A percentile compares a stretch with the other conserved stretches of the same genome.
Conservation (phyloP, 2,888 invertebrate species). For the Priocnemis perturbator region DNA sequence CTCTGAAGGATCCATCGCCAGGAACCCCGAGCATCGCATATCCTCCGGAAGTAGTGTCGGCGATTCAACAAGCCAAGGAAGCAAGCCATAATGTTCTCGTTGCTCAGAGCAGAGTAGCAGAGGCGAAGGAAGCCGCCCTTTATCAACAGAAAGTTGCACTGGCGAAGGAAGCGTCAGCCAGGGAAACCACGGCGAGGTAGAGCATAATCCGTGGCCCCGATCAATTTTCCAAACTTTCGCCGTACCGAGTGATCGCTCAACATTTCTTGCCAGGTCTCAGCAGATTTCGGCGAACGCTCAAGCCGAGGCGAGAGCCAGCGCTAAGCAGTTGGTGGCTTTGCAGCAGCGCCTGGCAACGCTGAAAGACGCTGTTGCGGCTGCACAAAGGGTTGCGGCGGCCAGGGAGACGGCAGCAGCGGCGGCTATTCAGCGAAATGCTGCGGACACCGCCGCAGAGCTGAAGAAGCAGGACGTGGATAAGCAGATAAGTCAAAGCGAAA, state of each 20-base stretch:
- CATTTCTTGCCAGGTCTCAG: conserved; percentile 58
- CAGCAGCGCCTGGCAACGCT: conserved; percentile 84
- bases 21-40: conserved; percentile 74
- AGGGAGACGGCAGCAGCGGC: conserved; percentile 85
- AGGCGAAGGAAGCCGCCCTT: conserved; percentile 84
- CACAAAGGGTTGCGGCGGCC: conserved; percentile 84
- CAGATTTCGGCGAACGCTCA: conserved; percentile 69
- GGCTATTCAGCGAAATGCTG: conserved; percentile 83
- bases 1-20: conserved; percentile 60
- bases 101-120: conserved; percentile 85
- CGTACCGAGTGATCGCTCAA: neutral
- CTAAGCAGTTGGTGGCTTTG: conserved; percentile 79
- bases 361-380: conserved; percentile 83
- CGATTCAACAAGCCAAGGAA: conserved; percentile 85
- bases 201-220: neutral
- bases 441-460: conserved; percentile 83
- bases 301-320: conserved; percentile 73
- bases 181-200: conserved; percentile 69
- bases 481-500: conserved; percentile 70
- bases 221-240: neutral
- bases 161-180: conserved; percentile 84
- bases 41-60: conserved; percentile 82
- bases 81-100: conserved; percentile 83
- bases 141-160: conserved; percentile 84
- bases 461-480: conserved; percentile 77